A percentile compares a stretch with the other conserved stretches of the same genome.
phyloP scores from a whole-genome alignment of 2,113 vertebrate species.

The Fulica atra region DNA sequence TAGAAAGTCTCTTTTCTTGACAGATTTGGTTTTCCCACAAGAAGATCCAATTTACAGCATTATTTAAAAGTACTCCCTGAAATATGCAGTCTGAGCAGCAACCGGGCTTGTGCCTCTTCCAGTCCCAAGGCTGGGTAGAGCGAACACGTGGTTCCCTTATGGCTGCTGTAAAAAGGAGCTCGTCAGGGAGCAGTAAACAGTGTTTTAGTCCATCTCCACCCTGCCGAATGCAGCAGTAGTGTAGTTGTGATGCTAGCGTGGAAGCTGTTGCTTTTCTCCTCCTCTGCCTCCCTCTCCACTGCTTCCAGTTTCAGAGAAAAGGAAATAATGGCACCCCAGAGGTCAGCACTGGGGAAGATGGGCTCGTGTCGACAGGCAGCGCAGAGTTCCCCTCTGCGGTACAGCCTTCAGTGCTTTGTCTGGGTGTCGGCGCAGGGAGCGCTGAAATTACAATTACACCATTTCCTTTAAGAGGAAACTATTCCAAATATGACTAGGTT shows the following conservation, averaged over 20 bases:
- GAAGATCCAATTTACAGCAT: conserved; percentile 8
- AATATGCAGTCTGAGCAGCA: not conserved
- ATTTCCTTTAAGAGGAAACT: conserved; percentile 50
- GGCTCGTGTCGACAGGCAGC: not conserved
- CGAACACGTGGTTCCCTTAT: not conserved
- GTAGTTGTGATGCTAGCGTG: not conserved
- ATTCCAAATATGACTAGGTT: conserved; percentile 47
- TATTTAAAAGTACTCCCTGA: not conserved
- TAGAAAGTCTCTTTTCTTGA: not conserved
- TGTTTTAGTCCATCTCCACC: not conserved
- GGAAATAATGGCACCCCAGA: not conserved
- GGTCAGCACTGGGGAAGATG: not conserved
- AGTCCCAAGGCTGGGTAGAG: not conserved
- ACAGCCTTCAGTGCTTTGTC: not conserved
- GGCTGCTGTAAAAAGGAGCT: not conserved
- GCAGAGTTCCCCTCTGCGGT: not conserved
- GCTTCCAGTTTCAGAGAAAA: not conserved
- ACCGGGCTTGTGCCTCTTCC: not conserved
- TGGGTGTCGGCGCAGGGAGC: not conserved
- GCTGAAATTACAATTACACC: conserved; percentile 28
- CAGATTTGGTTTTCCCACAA: conserved; percentile 18
- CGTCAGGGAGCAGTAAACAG: not conserved
- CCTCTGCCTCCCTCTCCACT: not conserved
- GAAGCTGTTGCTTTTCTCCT: not conserved
- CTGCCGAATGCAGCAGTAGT: not conserved